Base-by-base conservation (phyloP, 2,797 vertebrate genomes). In the Huso huso region DNA sequence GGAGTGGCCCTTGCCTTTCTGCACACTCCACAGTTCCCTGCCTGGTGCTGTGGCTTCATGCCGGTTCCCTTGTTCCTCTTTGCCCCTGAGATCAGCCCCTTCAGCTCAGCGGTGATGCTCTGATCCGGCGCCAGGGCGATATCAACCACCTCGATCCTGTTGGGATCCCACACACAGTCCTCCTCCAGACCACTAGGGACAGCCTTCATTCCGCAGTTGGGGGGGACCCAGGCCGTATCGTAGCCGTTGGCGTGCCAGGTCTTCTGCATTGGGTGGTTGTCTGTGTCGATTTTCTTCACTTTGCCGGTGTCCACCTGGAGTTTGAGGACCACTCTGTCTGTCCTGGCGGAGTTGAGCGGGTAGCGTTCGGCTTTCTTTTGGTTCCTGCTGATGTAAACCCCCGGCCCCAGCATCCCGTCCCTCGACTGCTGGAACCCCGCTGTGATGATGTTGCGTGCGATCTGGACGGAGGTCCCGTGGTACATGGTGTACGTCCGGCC, bases 161-260 rank as follows among this genome's bases (percentile, higher is more conserved):
- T 69, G n/a, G 86, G 86, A 60, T 90, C 83, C 72, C 79, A 89
- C 59, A 89, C 81, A 6, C 86, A 90, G 18, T 89, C 86, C 61
- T 88, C 86, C 64, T 86, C 78, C 1, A 86, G 68, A 58, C 86
- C 82, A 0, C 83, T 86, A 51, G 78, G 82, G 52, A 89, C 86
- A 1, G 83, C 70, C 51, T 10, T 63, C 87, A 89, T 87, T 49
- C 84, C 83, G 64, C 87, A 89, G 0, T 83, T 82, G 4, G 87
- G 84, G 18, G 87, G 86, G 1, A 89, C 85, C 87, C 87, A 90
- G 1, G 87, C 86, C 0, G 85, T 87, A 73, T 89, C 82, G 1
- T 80, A 89, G 15, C 86, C 85, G 0, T 80, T 52, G 0, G 8
- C 8, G 58, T 70, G 78, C 87, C 86, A 89, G 65, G 60, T 84